phyloP scores from a whole-genome alignment of 2,113 vertebrate species.

The Cacatua alba region DNA sequence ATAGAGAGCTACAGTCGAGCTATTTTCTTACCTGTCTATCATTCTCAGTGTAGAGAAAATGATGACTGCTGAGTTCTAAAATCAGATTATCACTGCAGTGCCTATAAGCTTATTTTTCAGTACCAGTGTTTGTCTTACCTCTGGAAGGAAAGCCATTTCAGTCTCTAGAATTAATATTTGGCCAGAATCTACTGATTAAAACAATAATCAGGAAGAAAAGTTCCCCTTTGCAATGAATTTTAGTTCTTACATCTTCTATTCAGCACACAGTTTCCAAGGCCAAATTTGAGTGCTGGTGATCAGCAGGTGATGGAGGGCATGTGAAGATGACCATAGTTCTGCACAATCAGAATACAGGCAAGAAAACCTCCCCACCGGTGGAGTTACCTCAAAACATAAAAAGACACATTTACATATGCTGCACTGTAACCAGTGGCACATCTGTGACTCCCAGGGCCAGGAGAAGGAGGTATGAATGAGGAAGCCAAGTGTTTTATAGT shows the following conservation, averaged over 20 bases:
- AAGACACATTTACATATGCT: rapidly evolving
- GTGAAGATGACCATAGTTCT: background rate
- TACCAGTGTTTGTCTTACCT: background rate
- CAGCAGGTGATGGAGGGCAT: background rate
- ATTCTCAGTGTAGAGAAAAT: conserved; percentile 19
- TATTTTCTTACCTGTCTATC: conserved; percentile 47
- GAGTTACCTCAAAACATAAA: background rate
- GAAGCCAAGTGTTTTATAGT: background rate
- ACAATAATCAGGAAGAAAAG: background rate
- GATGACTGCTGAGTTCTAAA: background rate
- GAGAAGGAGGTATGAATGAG: rapidly evolving
- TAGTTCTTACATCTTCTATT: background rate
- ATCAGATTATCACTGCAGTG: conserved; percentile 24
- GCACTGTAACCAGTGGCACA: background rate
- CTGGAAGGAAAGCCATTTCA: background rate
- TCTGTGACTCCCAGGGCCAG: background rate
- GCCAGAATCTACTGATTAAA: background rate
- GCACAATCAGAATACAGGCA: too few relatives aligned
- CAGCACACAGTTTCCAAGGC: background rate
- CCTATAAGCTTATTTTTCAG: background rate
- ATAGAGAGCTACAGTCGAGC: conserved; percentile 29
- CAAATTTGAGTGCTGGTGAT: background rate
- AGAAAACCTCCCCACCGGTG: background rate
- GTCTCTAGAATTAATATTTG: background rate
- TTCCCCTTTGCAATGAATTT: background rate